Conservation (phyloP, 2,113 vertebrate genomes). For the Varanus komodoensis region DNA sequence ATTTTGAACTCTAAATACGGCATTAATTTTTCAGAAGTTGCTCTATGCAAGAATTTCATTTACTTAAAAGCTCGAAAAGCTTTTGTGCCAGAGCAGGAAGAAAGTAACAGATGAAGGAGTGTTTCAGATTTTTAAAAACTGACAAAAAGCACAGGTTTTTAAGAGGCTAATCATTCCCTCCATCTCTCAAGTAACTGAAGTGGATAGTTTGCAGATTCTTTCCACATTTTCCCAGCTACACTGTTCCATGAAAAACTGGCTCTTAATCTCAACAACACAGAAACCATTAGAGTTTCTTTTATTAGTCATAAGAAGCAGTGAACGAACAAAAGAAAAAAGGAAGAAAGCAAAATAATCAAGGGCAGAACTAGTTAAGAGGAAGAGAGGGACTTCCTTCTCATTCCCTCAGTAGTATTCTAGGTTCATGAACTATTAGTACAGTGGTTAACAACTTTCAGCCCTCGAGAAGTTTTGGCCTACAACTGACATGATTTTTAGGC, state of each 20-base stretch:
- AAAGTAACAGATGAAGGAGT: background rate
- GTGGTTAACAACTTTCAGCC: too few species aligned
- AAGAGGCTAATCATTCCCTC: background rate
- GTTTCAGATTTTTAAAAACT: background rate
- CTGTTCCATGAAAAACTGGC: background rate
- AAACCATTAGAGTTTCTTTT: background rate
- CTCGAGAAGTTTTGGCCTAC: too few species aligned
- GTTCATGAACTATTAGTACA: background rate
- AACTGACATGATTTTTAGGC: too few species aligned
- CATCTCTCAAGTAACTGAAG: background rate
- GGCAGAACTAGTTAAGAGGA: background rate
- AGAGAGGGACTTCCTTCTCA: background rate
- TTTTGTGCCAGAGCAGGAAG: background rate
- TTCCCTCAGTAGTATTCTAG: background rate
- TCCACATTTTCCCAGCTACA: background rate
- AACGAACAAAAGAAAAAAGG: background rate
- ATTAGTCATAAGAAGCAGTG: background rate
- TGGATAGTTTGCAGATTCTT: slow-evolving; percentile 3
- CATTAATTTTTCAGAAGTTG: slow-evolving; percentile 38
- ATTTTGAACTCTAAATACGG: slow-evolving; percentile 29
- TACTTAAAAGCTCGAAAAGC: slow-evolving; percentile 4
- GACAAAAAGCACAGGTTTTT: background rate
- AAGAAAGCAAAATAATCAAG: background rate
- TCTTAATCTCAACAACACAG: background rate
- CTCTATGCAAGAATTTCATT: slow-evolving; percentile 8